Evolutionary conservation across 2,888 invertebrate genomes (phyloP), one percentile per base, ranked within the genome.

Genomic region (Oeneis ivallda): DNA sequence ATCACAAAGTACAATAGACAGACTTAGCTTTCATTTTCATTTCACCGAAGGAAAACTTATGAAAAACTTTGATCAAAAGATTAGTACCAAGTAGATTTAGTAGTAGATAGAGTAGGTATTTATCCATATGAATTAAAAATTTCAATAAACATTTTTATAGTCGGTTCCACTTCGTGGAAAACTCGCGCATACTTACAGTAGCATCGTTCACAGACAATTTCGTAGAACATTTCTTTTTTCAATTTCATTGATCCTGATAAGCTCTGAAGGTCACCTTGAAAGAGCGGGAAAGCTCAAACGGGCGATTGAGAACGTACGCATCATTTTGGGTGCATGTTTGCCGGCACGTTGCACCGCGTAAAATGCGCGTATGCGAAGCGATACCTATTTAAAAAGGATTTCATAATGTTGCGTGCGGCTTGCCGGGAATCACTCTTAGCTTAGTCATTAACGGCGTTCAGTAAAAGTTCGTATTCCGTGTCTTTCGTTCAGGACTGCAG

Each of bases 191-290:
- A 26, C 26, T 5, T 26, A 26, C 26, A 26, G n/a, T n/a, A n/a
- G n/a, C n/a, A n/a, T n/a, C n/a, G n/a, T n/a, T n/a, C n/a, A n/a
- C n/a, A n/a, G n/a, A n/a, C n/a, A n/a, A n/a, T 26, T 2, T 26
- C 5, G 26, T 26, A 1, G 26, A 26, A 26, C 26, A 4, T 26
- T 26, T 26, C 26, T 26, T n/a, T n/a, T 69, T 74, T 37, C 37
- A 37, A 26, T 26, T 26, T 75, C 75, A 85, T 84, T 74, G 81
- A 85, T 83, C 76, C 74, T 64, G 49, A 63, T 67, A 70, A 41
- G 64, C 68, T 71, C 73, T 82, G 81, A 85, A 87, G 88, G 90
- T 88, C 90, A 91, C 90, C 90, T 91, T 89, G 83, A 75, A 74
- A 71, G 72, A 77, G 82, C 86, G 87, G 81, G 84, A 87, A 89